phyloP scores from a whole-genome alignment of 2,113 vertebrate genomes.

The Anarhynchus alexandrinus region DNA sequence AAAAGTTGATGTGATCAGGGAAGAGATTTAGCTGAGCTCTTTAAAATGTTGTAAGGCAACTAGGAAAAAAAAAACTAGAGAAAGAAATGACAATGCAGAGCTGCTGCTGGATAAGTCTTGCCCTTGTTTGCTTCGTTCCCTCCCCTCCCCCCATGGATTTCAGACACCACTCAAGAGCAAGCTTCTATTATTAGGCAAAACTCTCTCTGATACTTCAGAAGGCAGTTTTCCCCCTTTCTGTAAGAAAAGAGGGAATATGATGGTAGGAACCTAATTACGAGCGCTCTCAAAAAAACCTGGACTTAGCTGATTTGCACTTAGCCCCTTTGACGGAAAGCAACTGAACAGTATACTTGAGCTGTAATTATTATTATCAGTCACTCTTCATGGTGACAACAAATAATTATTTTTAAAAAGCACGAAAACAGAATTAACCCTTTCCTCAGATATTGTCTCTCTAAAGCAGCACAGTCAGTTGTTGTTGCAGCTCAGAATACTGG shows the following conservation, averaged over 20 bases:
- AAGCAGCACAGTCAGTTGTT: neutral
- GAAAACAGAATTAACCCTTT: slow-evolving; percentile 54
- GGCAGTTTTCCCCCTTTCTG: neutral
- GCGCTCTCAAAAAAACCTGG: neutral
- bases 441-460: neutral
- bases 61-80: neutral
- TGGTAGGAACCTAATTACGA: slow-evolving; percentile 49
- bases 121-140: neutral
- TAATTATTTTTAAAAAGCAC: slow-evolving; percentile 20
- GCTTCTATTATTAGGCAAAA: slow-evolving; percentile 25
- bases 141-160: neutral
- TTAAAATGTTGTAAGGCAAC: neutral
- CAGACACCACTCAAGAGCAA: neutral
- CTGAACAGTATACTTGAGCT: neutral
- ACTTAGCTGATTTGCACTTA: slow-evolving; percentile 37
- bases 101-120: neutral
- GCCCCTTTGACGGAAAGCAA: neutral
- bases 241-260: neutral
- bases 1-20: neutral
- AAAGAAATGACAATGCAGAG: neutral
- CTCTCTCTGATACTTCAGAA: slow-evolving; percentile 11
- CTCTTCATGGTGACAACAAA: neutral
- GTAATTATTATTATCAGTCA: slow-evolving; percentile 40
- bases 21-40: neutral
- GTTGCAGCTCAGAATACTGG: neutral